Percentiles rank a stretch among this genome's conserved stretches.
phyloP scores from a whole-genome alignment of 1,140 invertebrate species.

The Sycophila sp. region DNA sequence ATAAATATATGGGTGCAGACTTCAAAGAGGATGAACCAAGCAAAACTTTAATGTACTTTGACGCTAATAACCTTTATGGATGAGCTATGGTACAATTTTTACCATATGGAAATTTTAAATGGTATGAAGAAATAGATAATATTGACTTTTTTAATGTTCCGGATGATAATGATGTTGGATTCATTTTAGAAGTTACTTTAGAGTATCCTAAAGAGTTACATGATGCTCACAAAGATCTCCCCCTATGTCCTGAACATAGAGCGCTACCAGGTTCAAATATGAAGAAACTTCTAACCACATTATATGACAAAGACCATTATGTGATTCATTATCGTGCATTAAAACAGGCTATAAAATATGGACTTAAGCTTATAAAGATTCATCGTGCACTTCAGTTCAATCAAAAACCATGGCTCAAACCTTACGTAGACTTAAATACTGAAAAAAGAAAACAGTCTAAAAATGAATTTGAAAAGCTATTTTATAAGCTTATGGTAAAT shows the following conservation, averaged over 20 bases:
- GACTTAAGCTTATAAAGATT: slow-evolving; percentile 53
- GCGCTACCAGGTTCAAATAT: slow-evolving; percentile 33
- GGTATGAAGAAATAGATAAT: no score
- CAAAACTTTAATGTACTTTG: no score
- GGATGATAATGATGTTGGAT: no score
- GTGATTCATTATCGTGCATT: slow-evolving; percentile 56
- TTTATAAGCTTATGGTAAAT: slow-evolving; percentile 58
- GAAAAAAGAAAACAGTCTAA: slow-evolving; percentile 44
- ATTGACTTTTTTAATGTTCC: no score
- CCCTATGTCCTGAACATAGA: slow-evolving; percentile 42
- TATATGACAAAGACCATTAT: slow-evolving; percentile 51
- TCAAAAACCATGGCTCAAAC: slow-evolving; percentile 54
- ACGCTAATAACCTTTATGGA: no score
- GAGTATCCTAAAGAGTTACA: slow-evolving; percentile 31
- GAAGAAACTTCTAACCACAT: slow-evolving; percentile 42
- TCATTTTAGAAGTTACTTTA: slow-evolving; percentile 30
- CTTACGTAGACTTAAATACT: slow-evolving; percentile 59
- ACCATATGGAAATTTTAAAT: no score
- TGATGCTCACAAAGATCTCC: slow-evolving; percentile 46
- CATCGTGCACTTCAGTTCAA: slow-evolving; percentile 55
- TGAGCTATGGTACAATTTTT: no score
- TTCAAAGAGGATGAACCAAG: no score
- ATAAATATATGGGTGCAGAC: no score
- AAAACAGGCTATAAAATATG: slow-evolving; percentile 49
- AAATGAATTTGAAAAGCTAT: slow-evolving; percentile 50